These are phyloP conservation scores for Artibeus lituratus DNA, from an alignment of 2,797 vertebrate species.

Conservation along the genomic window DNA sequence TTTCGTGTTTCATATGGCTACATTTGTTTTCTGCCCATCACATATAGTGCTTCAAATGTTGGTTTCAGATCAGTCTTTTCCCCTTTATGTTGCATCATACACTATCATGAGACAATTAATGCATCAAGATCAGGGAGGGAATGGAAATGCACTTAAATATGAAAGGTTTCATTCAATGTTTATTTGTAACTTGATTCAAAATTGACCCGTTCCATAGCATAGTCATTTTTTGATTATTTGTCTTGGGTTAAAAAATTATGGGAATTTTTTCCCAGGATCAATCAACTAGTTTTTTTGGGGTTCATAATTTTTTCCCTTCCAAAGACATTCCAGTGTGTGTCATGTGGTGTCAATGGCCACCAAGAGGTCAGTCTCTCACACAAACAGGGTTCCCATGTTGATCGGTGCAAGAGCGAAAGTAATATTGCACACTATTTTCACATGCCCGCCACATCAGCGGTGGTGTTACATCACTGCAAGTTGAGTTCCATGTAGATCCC, in stretches of 20 bases:
- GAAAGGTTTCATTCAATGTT: background rate
- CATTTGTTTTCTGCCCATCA: background rate
- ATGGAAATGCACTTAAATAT: background rate
- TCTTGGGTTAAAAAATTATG: constrained; percentile 40
- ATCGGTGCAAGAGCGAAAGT: constrained; percentile 56
- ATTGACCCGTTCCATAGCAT: background rate
- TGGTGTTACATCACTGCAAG: constrained; percentile 41
- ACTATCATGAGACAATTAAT: background rate
- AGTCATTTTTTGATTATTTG: background rate
- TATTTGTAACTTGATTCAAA: constrained; percentile 29
- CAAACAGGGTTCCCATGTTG: constrained; percentile 60
- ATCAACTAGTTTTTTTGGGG: constrained; percentile 64
- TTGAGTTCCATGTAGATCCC: constrained; percentile 20
- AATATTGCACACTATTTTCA: constrained; percentile 64
- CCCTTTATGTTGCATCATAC: background rate
- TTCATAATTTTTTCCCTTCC: background rate
- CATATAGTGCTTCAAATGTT: background rate
- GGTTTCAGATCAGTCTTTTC: constrained; percentile 32
- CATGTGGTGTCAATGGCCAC: constrained; percentile 6
- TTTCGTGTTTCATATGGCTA: constrained; percentile 40
- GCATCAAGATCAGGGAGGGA: background rate
- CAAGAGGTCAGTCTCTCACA: constrained; percentile 5
- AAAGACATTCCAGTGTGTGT: background rate
- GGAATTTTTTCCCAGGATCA: constrained; percentile 53
- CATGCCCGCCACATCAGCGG: background rate